Evolutionary conservation across 2,113 vertebrate species (phyloP), one percentile per base, ranked within the genome.

Genomic region (Oxyura jamaicensis): DNA sequence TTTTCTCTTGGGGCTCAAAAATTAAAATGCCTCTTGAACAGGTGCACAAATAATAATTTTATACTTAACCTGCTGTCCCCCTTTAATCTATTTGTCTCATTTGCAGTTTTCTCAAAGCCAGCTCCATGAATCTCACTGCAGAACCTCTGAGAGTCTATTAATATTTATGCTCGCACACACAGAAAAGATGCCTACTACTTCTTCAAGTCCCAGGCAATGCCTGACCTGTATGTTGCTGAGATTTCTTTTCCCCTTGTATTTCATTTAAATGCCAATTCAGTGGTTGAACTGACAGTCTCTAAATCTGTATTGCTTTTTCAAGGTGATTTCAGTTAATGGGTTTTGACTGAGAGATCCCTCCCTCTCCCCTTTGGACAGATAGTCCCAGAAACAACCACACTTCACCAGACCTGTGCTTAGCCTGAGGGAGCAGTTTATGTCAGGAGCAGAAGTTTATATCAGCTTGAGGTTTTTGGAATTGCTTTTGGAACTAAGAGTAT

Each of bases 1-100:
- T 41, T 65, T 41, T 74, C 91, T 93, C 94, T 83, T 86, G 82
- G 75, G 93, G 84, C 74, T 89, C 62, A 62, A 44, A 79, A 88
- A 44, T 44, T 55, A 85, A 92, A 91, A 84, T 12, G n/a, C 28
- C 66, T 92, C 50, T 79, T 73, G 81, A 93, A 76, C 93, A 95
- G 86, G 77, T 95, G 83, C 66, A 89, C 56, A 75, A 90, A 91
- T 76, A 92, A 93, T 89, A 81, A 53, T 95, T 96, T 95, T 41
- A 60, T 41, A 50, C 86, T 95, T 58, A 66, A 39, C 66, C 83
- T 86, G 62, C 66, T 82, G 77, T 59, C 56, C 59, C 48, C 14
- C 56, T 90, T 71, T 6, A 6, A 66, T 79, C 19, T 69, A 7
- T 76, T 68, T 92, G 56, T 75, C 83, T 83, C 77, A 10, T 35